phyloP scores from a whole-genome alignment of 2,888 invertebrate genomes.

The Arctia plantaginis region DNA sequence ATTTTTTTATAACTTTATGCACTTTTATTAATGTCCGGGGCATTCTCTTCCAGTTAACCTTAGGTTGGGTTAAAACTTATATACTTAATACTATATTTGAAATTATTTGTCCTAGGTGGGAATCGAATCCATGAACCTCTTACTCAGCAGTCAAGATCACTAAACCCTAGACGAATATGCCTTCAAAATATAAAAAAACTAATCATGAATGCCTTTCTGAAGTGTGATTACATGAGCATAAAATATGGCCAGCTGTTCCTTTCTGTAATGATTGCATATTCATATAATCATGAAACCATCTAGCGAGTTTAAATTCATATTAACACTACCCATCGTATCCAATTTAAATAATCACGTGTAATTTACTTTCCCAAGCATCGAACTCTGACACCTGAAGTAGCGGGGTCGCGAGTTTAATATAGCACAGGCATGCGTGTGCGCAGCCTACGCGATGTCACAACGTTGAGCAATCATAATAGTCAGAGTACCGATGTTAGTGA shows the following conservation, averaged over 20 bases:
- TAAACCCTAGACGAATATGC: too few species aligned
- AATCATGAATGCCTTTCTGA: too few species aligned
- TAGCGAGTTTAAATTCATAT: not conserved
- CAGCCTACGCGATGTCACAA: conserved; percentile 42
- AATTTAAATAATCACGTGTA: not conserved
- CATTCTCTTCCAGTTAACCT: too few species aligned
- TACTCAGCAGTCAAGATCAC: too few species aligned
- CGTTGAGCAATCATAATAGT: conserved; percentile 6
- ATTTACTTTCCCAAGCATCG: conserved; percentile 17
- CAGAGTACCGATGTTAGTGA: conserved; percentile 14
- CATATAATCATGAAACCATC: not conserved
- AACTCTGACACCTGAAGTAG: conserved; percentile 38
- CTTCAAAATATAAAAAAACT: too few species aligned
- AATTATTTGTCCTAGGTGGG: too few species aligned
- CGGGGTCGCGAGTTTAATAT: conserved; percentile 13
- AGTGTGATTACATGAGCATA: too few species aligned
- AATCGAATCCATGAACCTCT: too few species aligned
- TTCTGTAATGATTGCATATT: not conserved
- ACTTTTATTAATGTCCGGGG: too few species aligned
- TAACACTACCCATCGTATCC: not conserved
- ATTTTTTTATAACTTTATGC: too few species aligned
- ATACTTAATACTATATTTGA: too few species aligned
- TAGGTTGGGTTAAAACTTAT: too few species aligned
- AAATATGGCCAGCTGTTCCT: not conserved
- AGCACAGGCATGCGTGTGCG: conserved; percentile 29